A percentile compares a stretch with the other conserved stretches of the same genome.
Evolutionary conservation across 2,797 vertebrate genomes (phyloP).

Genomic region (Siniperca scherzeri): DNA sequence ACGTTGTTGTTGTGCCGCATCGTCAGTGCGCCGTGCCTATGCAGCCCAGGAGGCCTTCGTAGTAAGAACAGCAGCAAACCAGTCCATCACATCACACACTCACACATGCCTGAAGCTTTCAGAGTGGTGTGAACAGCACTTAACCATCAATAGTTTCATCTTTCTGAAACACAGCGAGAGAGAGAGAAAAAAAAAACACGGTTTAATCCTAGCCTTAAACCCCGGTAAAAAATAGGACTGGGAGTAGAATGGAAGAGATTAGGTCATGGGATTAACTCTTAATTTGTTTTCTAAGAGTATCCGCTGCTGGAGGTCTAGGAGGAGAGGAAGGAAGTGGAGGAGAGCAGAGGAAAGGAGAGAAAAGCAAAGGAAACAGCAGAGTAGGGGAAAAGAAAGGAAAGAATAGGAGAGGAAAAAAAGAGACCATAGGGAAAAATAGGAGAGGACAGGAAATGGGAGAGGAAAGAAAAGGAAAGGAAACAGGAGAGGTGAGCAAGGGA

Average conservation of each 20-base stretch:
- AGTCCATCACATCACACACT: background rate
- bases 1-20: conserved; percentile 24
- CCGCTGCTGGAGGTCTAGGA: conserved; percentile 36
- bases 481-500: background rate
- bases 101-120: conserved; percentile 25
- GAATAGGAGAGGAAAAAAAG: background rate
- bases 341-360: background rate
- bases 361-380: background rate
- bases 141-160: conserved; percentile 38
- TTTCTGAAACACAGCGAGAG: conserved; percentile 37
- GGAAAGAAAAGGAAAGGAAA: background rate
- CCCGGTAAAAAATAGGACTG: conserved; percentile 78
- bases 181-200: conserved; percentile 21
- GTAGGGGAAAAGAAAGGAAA: background rate
- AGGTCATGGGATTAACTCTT: conserved; percentile 74
- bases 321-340: background rate
- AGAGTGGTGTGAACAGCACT: conserved; percentile 42
- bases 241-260: conserved; percentile 71
- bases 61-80: conserved; percentile 18
- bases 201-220: conserved; percentile 75
- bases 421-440: background rate
- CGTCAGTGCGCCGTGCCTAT: background rate
- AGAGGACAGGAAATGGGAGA: background rate
- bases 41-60: background rate
- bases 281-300: conserved; percentile 68